Percentiles rank a stretch among this genome's conserved stretches.
Evolutionary conservation across 1,140 invertebrate genomes (phyloP).

Genomic region (Neodiprion fabricii): DNA sequence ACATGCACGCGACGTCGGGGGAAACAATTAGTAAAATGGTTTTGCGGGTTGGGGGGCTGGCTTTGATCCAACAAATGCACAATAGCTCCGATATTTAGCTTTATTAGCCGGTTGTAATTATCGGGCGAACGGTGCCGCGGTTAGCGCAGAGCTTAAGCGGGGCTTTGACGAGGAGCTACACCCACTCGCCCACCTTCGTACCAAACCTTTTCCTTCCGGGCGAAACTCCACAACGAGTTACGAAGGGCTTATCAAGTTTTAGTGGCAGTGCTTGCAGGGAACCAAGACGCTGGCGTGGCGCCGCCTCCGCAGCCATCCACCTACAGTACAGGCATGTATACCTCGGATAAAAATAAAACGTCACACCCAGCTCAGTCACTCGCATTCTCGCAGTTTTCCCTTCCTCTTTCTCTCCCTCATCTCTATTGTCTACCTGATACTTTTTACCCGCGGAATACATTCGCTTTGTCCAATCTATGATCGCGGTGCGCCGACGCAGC

Average conservation of each 20-base stretch:
- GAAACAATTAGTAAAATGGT: conserved; percentile 6
- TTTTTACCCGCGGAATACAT: neutral
- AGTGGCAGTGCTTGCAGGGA: neutral
- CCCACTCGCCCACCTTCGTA: neutral
- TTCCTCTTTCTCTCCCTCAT: too few relatives aligned
- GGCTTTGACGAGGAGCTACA: neutral
- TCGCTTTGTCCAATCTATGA: neutral
- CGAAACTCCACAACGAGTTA: neutral
- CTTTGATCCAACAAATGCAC: neutral
- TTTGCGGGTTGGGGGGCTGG: neutral
- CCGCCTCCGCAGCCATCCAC: neutral
- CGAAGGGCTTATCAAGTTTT: conserved; percentile 3
- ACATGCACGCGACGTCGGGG: neutral
- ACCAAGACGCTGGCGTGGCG: neutral
- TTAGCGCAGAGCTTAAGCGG: neutral
- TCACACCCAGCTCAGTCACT: neutral
- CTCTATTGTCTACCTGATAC: too few relatives aligned
- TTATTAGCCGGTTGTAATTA: neutral
- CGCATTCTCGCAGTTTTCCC: neutral
- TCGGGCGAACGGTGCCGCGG: neutral
- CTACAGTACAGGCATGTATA: neutral
- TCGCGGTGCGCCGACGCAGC: neutral
- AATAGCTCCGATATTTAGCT: neutral
- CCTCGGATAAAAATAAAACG: neutral
- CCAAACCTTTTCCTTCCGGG: neutral